Evolutionary conservation across 2,797 vertebrate genomes (phyloP).

Genomic region (Champsocephalus esox): DNA sequence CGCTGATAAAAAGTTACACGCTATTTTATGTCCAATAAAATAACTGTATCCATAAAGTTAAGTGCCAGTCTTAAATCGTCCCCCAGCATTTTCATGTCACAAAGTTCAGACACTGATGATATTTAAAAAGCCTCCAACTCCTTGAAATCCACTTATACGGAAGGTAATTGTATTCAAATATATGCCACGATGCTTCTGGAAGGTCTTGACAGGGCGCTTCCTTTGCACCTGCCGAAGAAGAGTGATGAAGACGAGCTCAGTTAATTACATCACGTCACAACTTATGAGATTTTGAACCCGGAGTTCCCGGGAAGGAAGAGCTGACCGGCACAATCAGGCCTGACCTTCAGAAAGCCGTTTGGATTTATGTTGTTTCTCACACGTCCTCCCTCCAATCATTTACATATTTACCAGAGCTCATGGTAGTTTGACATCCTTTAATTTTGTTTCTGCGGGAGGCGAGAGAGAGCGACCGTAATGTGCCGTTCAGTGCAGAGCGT

Average conservation of each 20-base stretch:
- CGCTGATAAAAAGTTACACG: slow-evolving; percentile 16
- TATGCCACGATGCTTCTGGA: slow-evolving; percentile 46
- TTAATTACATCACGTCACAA: slow-evolving; percentile 84
- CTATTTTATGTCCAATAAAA: slow-evolving; percentile 25
- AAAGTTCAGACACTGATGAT: slow-evolving; percentile 32
- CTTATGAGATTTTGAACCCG: slow-evolving; percentile 74
- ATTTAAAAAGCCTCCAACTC: slow-evolving; percentile 37
- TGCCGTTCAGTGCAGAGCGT: slow-evolving; percentile 56
- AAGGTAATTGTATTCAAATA: slow-evolving; percentile 66
- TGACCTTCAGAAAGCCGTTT: slow-evolving; percentile 91
- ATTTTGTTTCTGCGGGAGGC: slow-evolving; percentile 69
- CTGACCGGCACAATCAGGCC: slow-evolving; percentile 84
- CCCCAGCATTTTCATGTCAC: slow-evolving; percentile 3
- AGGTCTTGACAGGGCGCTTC: slow-evolving; percentile 55
- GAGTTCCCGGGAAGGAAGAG: slow-evolving; percentile 76
- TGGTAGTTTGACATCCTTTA: slow-evolving; percentile 84
- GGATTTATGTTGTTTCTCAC: slow-evolving; percentile 89
- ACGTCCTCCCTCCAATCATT: slow-evolving; percentile 86
- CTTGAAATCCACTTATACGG: slow-evolving; percentile 46
- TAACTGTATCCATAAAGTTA: slow-evolving; percentile 8
- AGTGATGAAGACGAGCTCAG: slow-evolving; percentile 67
- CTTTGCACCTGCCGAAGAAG: slow-evolving; percentile 59
- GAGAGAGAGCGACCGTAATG: slow-evolving; percentile 68
- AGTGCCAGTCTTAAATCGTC: slow-evolving; percentile 10
- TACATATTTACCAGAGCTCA: slow-evolving; percentile 93